Conservation (phyloP, 2,797 vertebrate genomes). For the Coendou prehensilis region DNA sequence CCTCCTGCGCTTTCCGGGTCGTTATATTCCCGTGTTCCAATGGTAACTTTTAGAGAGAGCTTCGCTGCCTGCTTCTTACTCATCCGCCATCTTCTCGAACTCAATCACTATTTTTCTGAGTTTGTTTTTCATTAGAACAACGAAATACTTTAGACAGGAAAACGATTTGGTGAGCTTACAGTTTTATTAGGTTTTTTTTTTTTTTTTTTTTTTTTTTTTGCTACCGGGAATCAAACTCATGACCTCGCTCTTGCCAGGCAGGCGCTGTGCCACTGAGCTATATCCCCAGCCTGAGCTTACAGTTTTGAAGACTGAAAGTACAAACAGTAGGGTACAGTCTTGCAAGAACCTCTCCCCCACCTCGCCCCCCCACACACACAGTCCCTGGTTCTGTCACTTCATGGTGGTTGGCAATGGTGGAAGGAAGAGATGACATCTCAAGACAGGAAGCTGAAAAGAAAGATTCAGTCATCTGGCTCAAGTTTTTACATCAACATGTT, state of each 20-base stretch:
- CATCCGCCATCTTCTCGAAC: no score
- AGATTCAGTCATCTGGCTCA: background rate
- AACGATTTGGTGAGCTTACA: background rate
- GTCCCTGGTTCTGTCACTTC: background rate
- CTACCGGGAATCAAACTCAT: no score
- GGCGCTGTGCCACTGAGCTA: no score
- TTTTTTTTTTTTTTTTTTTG: no score
- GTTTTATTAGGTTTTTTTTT: background rate
- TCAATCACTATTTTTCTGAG: background rate
- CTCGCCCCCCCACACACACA: background rate
- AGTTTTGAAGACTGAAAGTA: background rate
- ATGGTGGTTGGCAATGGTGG: background rate
- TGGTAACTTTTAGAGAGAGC: no score
- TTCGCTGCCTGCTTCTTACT: no score
- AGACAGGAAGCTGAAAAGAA: background rate
- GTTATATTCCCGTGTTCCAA: no score
- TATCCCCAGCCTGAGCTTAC: background rate
- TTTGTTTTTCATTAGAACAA: background rate
- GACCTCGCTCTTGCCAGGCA: no score
- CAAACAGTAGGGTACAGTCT: background rate
- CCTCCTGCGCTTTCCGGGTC: no score
- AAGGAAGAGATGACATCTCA: background rate
- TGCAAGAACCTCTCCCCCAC: fast-evolving
- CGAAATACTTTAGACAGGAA: background rate
- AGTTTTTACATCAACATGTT: background rate